Percentiles rank a stretch among this genome's conserved stretches.
These are phyloP conservation scores for Polydrusus cervinus DNA, from an alignment of 2,888 invertebrate genomes.

Conservation along the genomic window DNA sequence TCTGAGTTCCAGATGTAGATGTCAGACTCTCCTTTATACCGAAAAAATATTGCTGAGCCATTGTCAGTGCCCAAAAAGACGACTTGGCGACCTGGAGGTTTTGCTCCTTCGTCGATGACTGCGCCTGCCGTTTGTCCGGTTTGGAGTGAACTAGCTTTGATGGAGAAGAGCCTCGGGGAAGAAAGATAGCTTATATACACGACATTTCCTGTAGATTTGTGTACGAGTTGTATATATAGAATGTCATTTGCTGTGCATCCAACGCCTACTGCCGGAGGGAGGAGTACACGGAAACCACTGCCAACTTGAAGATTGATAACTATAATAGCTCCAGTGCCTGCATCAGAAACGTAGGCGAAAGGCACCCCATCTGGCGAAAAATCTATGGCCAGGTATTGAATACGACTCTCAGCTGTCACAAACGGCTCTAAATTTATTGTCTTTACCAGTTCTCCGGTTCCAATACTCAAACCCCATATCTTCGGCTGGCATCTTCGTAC, in stretches of 20 bases:
- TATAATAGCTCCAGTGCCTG: constrained; percentile 79
- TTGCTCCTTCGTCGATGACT: constrained; percentile 74
- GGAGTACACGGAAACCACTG: constrained; percentile 78
- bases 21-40: constrained; percentile 75
- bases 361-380: constrained; percentile 77
- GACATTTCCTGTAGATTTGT: constrained; percentile 74
- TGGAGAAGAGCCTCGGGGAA: constrained; percentile 77
- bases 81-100: constrained; percentile 72
- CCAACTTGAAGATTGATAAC: constrained; percentile 79
- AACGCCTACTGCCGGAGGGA: constrained; percentile 75
- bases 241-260: constrained; percentile 74
- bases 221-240: constrained; percentile 79
- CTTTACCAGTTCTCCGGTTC: constrained; percentile 76
- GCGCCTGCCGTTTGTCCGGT: constrained; percentile 74
- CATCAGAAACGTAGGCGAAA: constrained; percentile 81
- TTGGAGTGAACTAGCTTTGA: constrained; percentile 78
- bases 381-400: constrained; percentile 82
- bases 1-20: constrained; percentile 77
- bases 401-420: constrained; percentile 75
- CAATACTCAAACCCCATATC: constrained; percentile 68
- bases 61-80: constrained; percentile 79
- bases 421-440: constrained; percentile 77
- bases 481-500: constrained; percentile 81
- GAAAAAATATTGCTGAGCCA: constrained; percentile 75
- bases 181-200: constrained; percentile 79